Evolutionary conservation across 2,797 vertebrate genomes (phyloP).

Genomic region (Aphelocoma californica): DNA sequence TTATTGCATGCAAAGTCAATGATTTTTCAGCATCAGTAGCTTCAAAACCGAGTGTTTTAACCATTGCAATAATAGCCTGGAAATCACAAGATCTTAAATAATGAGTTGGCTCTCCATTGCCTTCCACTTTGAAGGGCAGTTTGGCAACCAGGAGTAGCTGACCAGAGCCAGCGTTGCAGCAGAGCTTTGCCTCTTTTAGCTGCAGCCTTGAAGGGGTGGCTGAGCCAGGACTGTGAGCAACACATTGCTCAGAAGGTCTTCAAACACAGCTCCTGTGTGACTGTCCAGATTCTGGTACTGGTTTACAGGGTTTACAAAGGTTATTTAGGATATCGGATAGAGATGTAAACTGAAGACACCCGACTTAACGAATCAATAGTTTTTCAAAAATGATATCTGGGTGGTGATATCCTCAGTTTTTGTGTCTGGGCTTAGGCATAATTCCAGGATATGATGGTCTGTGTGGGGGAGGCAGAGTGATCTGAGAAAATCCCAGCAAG

Average conservation of each 20-base stretch:
- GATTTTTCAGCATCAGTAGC: not conserved
- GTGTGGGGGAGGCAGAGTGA: not conserved
- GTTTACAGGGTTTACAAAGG: not conserved
- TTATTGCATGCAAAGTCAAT: not conserved
- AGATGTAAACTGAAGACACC: not conserved
- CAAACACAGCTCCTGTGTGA: not conserved
- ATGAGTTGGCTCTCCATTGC: not conserved
- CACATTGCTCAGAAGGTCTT: not conserved
- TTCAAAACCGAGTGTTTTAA: not conserved
- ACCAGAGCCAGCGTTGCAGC: not conserved
- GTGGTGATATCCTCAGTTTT: not conserved
- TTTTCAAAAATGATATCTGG: not conserved
- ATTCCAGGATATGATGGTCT: not conserved
- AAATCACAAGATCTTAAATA: not conserved
- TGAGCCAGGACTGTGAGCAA: not conserved
- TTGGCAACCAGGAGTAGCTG: not conserved
- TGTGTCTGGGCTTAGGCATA: not conserved
- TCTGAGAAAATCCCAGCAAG: not conserved
- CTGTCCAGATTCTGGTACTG: not conserved
- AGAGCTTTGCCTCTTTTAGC: not conserved
- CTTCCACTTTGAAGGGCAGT: not conserved
- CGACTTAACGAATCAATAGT: not conserved
- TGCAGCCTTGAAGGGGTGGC: not conserved
- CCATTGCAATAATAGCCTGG: not conserved
- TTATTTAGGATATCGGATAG: not conserved